Evolutionary conservation across 1,140 invertebrate genomes (phyloP).

Genomic region (Lucilia cuprina): DNA sequence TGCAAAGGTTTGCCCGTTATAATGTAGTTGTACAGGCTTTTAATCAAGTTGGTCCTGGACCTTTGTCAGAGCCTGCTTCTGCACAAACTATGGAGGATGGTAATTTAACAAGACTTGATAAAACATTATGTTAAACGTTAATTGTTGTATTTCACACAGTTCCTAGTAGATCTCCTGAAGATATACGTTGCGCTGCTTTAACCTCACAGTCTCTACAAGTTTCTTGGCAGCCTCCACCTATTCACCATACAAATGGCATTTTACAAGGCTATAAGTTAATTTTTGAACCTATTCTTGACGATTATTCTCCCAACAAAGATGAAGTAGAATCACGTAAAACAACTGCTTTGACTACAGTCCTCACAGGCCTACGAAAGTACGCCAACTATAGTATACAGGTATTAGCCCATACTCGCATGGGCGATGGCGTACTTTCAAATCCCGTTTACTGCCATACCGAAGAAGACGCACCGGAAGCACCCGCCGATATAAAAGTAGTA

Average conservation of each 20-base stretch:
- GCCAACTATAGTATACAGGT: constrained; percentile 89
- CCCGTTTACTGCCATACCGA: constrained; percentile 80
- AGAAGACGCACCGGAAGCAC: constrained; percentile 84
- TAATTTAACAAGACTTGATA: constrained; percentile 57
- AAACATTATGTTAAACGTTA: background rate
- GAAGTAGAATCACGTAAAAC: constrained; percentile 75
- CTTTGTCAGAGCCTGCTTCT: constrained; percentile 75
- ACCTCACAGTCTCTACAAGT: constrained; percentile 81
- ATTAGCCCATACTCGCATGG: constrained; percentile 80
- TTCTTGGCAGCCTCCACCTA: constrained; percentile 83
- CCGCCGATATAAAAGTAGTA: constrained; percentile 82
- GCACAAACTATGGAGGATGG: constrained; percentile 85
- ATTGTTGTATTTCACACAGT: constrained; percentile 63
- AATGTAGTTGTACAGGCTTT: constrained; percentile 84
- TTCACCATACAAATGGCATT: constrained; percentile 78
- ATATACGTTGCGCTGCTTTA: constrained; percentile 74
- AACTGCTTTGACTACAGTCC: constrained; percentile 71
- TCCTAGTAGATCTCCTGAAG: constrained; percentile 76
- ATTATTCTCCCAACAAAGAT: constrained; percentile 63
- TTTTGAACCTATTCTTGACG: constrained; percentile 71
- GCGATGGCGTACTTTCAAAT: constrained; percentile 76
- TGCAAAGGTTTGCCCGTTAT: constrained; percentile 82
- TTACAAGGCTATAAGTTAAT: constrained; percentile 83
- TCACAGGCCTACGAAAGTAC: constrained; percentile 75
- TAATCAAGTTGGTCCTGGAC: constrained; percentile 84